Percentiles rank a stretch among this genome's conserved stretches.
Conservation (phyloP, 2,797 vertebrate species). For the Adelosebastes latens region DNA sequence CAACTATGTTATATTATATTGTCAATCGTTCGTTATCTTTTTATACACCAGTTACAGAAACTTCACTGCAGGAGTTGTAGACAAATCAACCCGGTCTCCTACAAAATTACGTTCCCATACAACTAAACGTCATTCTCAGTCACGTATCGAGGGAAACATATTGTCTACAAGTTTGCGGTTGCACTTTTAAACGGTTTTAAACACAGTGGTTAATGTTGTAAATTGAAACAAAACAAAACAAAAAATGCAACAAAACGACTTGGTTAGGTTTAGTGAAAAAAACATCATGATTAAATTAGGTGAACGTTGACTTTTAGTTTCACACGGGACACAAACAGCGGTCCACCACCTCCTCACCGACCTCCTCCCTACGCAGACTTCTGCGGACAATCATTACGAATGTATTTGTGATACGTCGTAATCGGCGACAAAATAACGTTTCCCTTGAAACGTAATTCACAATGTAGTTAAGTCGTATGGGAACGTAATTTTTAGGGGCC, state of each 20-base stretch:
- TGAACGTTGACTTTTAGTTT: no score
- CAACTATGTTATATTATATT: not conserved
- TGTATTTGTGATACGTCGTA: no score
- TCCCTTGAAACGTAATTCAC: no score
- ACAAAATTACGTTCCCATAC: no score
- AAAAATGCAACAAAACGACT: not conserved
- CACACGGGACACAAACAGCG: no score
- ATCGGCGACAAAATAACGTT: no score
- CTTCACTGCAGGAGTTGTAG: not conserved
- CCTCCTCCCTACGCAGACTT: no score
- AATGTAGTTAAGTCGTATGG: no score
- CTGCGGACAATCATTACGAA: no score
- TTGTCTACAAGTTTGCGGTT: not conserved
- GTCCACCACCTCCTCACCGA: accelerated
- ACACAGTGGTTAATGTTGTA: not conserved
- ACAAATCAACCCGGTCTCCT: not conserved
- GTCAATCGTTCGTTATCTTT: not conserved
- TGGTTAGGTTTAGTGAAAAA: not conserved
- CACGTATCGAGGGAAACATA: not conserved
- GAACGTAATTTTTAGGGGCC: no score
- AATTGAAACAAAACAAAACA: not conserved
- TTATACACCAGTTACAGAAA: not conserved
- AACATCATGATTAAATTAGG: no score
- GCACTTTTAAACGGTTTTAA: accelerated
- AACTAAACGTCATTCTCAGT: no score